These are phyloP conservation scores for Elymnias hypermnestra DNA, from an alignment of 1,140 invertebrate genomes.

Conservation along the genomic window DNA sequence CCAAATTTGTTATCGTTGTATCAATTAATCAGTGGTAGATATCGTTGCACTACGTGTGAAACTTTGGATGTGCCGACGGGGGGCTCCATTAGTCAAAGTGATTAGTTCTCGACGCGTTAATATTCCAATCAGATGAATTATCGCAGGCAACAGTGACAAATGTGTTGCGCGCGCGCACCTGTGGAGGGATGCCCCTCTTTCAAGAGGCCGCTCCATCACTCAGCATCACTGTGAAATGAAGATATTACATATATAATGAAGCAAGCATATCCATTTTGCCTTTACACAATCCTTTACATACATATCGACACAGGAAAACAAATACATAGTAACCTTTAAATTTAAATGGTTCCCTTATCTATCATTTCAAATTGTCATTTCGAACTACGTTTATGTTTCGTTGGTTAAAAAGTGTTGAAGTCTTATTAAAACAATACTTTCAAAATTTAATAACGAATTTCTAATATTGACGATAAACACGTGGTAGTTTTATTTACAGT, in stretches of 20 bases:
- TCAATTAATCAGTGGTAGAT: constrained; percentile 2
- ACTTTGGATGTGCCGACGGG: constrained; percentile 68
- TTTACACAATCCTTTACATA: too few relatives aligned
- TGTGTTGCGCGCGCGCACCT: constrained; percentile 63
- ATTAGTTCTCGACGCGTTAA: constrained; percentile 70
- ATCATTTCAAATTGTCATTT: too few relatives aligned
- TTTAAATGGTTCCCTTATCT: too few relatives aligned
- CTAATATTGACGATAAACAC: too few relatives aligned
- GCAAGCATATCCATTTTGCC: too few relatives aligned
- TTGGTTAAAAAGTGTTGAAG: too few relatives aligned
- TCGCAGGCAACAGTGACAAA: constrained; percentile 69
- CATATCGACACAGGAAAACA: too few relatives aligned
- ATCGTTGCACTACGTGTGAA: constrained; percentile 43
- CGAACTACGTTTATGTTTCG: too few relatives aligned
- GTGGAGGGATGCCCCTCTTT: constrained; percentile 31
- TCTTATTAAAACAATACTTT: too few relatives aligned
- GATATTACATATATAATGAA: constrained; percentile 70
- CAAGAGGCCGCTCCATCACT: constrained; percentile 65
- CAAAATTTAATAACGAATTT: too few relatives aligned
- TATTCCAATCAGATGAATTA: constrained; percentile 75
- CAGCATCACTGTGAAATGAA: constrained; percentile 56
- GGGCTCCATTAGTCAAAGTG: constrained; percentile 71
- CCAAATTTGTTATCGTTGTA: neutral
- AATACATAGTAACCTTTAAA: neutral
- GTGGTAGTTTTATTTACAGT: too few relatives aligned